Base-by-base conservation (phyloP, 2,113 vertebrate genomes). In the Forbesichthys agassizii region DNA sequence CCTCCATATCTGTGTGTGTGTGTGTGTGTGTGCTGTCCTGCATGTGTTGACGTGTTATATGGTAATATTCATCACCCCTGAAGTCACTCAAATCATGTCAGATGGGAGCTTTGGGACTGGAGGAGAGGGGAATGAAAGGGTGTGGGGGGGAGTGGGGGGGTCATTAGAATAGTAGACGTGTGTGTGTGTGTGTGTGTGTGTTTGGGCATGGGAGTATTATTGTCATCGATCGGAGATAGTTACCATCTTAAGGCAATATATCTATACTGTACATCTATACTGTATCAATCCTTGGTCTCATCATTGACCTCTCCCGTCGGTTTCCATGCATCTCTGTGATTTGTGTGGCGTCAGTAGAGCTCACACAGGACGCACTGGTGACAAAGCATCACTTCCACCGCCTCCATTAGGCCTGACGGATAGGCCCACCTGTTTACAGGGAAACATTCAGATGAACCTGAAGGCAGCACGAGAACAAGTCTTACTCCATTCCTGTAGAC, bases 171-270 rank as follows among this genome's bases (percentile, higher is more conserved):
- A 69, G 64, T 8, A 63, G 61, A 33, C 52, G 46, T 54, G 55
- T 33, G 56, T 33, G 56, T n/a, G 59, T 9, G 56, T n/a, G 59
- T 9, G 36, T n/a, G 59, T 9, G 64, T 46, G 74, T 72, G 47
- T 71, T 66, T 20, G 73, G 18, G 20, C 11, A 14, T 69, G 71
- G 13, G 36, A 33, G 55, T 61, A 54, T 51, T 54, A 54, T 48
- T n/a, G 36, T 51, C 11, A 64, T 71, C 75, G 82, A 88, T 90
- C 87, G 87, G 82, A 89, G 80, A 82, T 87, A 90, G 89, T 89
- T 89, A 87, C 88, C 84, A 86, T 73, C 20, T 61, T 80, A 77
- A 87, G 82, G 83, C 83, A 84, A 86, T 81, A 86, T 80, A 74
- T 83, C 76, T 71, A 85, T 83, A 82, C 79, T 80, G 83, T 77